Evolutionary conservation across 2,113 vertebrate genomes (phyloP).

Genomic region (Peromyscus californicus): DNA sequence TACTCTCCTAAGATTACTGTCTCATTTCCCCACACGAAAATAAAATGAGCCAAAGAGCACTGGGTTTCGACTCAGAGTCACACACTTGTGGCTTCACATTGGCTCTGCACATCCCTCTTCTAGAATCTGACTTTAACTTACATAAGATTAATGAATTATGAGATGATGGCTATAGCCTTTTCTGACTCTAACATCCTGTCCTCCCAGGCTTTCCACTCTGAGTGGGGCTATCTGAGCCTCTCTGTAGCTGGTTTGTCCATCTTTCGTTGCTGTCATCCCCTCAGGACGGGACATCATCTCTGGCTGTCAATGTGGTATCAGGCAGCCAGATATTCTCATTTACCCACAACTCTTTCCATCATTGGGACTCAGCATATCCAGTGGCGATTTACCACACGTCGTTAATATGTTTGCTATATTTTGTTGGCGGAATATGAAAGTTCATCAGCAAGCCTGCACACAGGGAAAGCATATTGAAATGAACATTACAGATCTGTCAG

Average conservation of each 20-base stretch:
- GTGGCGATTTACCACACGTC: constrained; percentile 85
- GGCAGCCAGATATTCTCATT: constrained; percentile 80
- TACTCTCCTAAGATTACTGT: not conserved
- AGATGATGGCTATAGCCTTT: not conserved
- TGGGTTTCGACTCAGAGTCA: not conserved
- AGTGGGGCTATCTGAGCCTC: rapidly evolving
- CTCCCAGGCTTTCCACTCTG: not conserved
- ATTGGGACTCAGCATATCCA: constrained; percentile 70
- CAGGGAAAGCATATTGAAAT: constrained; percentile 87
- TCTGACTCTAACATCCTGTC: not conserved
- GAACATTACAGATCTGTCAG: constrained; percentile 86
- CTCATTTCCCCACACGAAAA: not conserved
- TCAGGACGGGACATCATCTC: not conserved
- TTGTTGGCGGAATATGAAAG: constrained; percentile 83
- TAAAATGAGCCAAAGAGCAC: not conserved
- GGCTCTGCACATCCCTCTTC: not conserved
- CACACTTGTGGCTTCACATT: not conserved
- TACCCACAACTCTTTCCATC: constrained; percentile 76
- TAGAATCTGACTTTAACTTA: not conserved
- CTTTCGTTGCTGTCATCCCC: too few species aligned
- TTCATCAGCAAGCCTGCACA: constrained; percentile 85
- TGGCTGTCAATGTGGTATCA: constrained; percentile 4
- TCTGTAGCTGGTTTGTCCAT: rapidly evolving
- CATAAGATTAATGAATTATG: not conserved
- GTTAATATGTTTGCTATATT: constrained; percentile 86